Evolutionary conservation across 2,888 invertebrate species (phyloP), one percentile per base, ranked within the genome.

Genomic region (Pachliopta kotzebuea): DNA sequence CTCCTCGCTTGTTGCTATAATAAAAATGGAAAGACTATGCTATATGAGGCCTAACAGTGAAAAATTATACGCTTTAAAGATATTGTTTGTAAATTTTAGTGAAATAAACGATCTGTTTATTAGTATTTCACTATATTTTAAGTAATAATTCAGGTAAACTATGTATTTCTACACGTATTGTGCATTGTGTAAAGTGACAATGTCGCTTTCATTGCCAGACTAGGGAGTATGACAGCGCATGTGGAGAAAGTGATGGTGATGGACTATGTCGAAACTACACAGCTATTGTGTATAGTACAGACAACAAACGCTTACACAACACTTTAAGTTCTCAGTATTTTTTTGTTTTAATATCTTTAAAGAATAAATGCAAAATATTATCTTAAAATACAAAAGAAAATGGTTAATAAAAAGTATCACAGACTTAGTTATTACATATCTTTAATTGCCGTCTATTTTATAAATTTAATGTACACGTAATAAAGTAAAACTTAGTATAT

Each of bases 131-230:
- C 7, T 8, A 7, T 1, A n/a, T 7, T 45, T n/a, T 45, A 45
- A 45, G n/a, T n/a, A 45, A 45, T 45, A 45, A 45, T 45, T 45
- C 45, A 56, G 62, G 50, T 37, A 49, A 50, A 23, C 23, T 42
- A 49, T 65, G 60, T 71, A 75, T 74, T n/a, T 74, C 76, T 67
- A 69, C 66, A 65, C 65, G 82, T 74, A 88, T 88, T 88, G 86
- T 89, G 80, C 78, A 83, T 83, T 85, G 83, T 84, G 72, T 23
- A 70, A 68, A 66, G 67, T 76, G 77, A 78, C 83, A 83, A 78
- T 81, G 78, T 78, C 80, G 77, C 86, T 88, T 88, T 88, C 86
- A 78, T 82, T 79, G 66, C 55, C 67, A 72, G 74, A 65, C 74
- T 80, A 79, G 81, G 79, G 80, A 83, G 79, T 81, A 84, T 78